Percentiles rank a stretch among this genome's conserved stretches.
phyloP scores from a whole-genome alignment of 92 coral and sea anemone species.

The Virgularia gustaviana region DNA sequence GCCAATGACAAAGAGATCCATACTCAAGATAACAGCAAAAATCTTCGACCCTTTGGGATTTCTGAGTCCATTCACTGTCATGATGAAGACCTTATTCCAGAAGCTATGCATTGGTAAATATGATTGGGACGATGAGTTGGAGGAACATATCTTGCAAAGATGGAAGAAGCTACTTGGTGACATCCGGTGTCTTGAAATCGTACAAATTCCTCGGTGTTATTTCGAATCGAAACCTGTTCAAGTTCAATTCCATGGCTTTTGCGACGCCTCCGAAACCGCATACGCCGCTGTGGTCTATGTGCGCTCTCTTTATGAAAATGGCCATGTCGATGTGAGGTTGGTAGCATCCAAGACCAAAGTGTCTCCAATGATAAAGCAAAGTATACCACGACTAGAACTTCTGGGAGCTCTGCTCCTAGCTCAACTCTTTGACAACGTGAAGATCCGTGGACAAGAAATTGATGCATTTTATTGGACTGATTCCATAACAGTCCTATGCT shows the following conservation, averaged over 20 bases:
- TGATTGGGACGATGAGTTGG: too few relatives aligned
- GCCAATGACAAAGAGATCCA: background rate
- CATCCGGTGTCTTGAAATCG: too few relatives aligned
- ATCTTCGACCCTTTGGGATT: slow-evolving; percentile 13
- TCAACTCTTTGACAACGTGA: slow-evolving; percentile 43
- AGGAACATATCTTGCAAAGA: too few relatives aligned
- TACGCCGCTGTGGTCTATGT: slow-evolving; percentile 12
- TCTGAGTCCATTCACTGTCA: slow-evolving; percentile 6
- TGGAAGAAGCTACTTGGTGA: too few relatives aligned
- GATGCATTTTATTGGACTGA: slow-evolving; percentile 3
- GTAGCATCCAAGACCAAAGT: slow-evolving; percentile 14
- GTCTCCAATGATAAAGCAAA: slow-evolving; percentile 17
- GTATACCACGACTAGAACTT: too few relatives aligned
- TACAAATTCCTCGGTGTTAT: slow-evolving; percentile 11
- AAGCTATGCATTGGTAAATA: slow-evolving; percentile 1
- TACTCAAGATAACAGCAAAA: background rate
- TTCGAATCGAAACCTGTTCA: slow-evolving; percentile 5
- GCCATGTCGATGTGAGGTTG: slow-evolving; percentile 1
- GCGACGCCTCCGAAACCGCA: slow-evolving; percentile 14
- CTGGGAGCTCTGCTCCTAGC: slow-evolving; percentile 59
- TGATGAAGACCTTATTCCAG: background rate
- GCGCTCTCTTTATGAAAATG: background rate
- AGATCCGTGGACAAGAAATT: background rate
- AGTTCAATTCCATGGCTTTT: slow-evolving; percentile 16
- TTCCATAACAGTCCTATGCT: slow-evolving; percentile 12